Base-by-base conservation (phyloP, 1,140 invertebrate genomes). In the Lordiphosa mommai region DNA sequence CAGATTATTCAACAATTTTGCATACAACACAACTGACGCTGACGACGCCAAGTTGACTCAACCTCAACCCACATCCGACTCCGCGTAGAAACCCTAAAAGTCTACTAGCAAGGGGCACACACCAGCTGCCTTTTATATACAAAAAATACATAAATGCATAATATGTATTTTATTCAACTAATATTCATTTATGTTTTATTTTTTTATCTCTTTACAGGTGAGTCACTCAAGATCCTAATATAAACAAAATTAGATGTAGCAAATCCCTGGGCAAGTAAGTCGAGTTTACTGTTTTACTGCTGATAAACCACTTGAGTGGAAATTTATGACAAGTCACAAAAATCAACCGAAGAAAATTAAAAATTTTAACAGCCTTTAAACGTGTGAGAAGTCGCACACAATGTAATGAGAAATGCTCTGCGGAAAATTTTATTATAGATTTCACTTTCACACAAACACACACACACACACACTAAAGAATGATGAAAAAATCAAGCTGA, bases 351-450 rank as follows among this genome's bases (percentile, higher is more conserved):
- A 14, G 38, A 53, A 77, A 76, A 71, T 58, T 65, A 70, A 50
- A 71, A 33, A 29, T 23, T 51, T 79, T 79, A 79, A 77, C 61
- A 48, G 50, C 72, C 61, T 46, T 48, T 51, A 65, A 74, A 52
- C 58, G 61, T 77, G 72, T 55, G 72, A 73, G 71, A 73, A 72
- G 57, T 61, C 29, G 13, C 57, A 61, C 38, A 38, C 46, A 64
- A 49, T 69, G 61, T 47, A 43, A 48, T 52, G 40, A 56, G 30
- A 56, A 56, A 36, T 66, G 61, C 61, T 65, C 50, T 46, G 50
- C 17, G 41, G 38, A 60, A 72, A 59, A 56, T 79, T 77, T 63
- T 77, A 68, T 77, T 79, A 77, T 68, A 79, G 72, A 77, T 79
- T 77, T 77, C 73, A 72, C 68, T 77, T 77, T 72, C 48, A 30